Percentiles rank a stretch among this genome's conserved stretches.
Evolutionary conservation across 2,797 vertebrate genomes (phyloP).

Genomic region (Bradypodion pumilum): DNA sequence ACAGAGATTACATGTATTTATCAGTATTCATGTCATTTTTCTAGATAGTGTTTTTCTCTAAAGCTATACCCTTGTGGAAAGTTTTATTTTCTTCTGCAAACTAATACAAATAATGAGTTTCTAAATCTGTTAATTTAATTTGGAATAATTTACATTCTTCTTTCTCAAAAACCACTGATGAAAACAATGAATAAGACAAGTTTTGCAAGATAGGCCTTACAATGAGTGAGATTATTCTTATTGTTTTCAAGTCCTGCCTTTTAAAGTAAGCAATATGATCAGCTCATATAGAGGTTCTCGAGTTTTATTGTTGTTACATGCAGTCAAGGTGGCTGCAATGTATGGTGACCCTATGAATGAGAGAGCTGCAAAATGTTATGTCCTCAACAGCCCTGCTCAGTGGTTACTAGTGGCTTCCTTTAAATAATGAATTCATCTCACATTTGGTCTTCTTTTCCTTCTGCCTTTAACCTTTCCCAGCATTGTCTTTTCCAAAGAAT

Average conservation of each 20-base stretch:
- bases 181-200: not conserved
- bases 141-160: not conserved
- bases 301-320: not conserved
- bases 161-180: not conserved
- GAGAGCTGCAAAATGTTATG: no score
- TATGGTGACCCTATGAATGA: no score
- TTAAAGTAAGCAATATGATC: not conserved
- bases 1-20: not conserved
- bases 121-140: not conserved
- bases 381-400: no score
- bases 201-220: not conserved
- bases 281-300: not conserved
- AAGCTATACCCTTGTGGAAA: not conserved
- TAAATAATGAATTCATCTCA: no score
- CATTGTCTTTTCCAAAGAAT: no score
- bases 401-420: no score
- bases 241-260: not conserved
- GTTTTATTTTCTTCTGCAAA: not conserved
- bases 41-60: not conserved
- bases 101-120: conserved; percentile 6
- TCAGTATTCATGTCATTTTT: not conserved
- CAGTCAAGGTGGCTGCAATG: not conserved
- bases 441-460: no score
- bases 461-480: no score
- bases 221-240: not conserved